Evolutionary conservation across 2,888 invertebrate genomes (phyloP), one percentile per base, ranked within the genome.

Genomic region (Myopa testacea): DNA sequence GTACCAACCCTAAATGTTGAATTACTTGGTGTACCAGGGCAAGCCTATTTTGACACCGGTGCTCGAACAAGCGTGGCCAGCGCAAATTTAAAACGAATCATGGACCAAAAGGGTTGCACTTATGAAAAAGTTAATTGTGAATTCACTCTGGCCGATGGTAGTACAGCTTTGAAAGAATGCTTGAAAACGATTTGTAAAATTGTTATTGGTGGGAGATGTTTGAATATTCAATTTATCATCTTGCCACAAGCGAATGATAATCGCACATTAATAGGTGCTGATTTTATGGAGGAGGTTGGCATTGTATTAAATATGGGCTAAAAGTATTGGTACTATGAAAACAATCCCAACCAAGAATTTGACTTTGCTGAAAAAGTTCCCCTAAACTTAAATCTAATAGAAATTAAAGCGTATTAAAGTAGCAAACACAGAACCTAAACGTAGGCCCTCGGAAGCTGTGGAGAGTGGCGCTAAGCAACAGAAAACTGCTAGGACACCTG

Each of bases 61-160:
- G 79, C 81, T 40, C 74, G 79, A 40, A 81, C 80, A 3, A 81
- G 81, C 37, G 79, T 82, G 26, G 80, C 80, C 7, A 78, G 81
- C 26, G 26, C 26, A 26, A 26, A 26, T 26, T 26, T 26, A 26
- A 26, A 26, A 26, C 26, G 26, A 26, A 78, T 80, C 2, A 75
- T 81, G 68, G 73, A 79, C 8, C 72, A 72, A 5, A 76, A 78
- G 26, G 78, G 77, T 6, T 80, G 78, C 19, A 52, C 52, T 12
- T 52, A 12, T 14, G 52, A 52, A 52, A 52, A 52, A 52, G 52
- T 79, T 50, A n/a, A 19, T 0, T 77, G 77, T 14, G 71, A 78
- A 3, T 58, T 76, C 12, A 65, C 78, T 0, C 63, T 79, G 5
- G 77, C 78, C 3, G 79, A 79, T 60, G 80, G 79, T 4, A 76